Evolutionary conservation across 2,888 invertebrate genomes (phyloP), one percentile per base, ranked within the genome.

Genomic region (Globia sparganii): DNA sequence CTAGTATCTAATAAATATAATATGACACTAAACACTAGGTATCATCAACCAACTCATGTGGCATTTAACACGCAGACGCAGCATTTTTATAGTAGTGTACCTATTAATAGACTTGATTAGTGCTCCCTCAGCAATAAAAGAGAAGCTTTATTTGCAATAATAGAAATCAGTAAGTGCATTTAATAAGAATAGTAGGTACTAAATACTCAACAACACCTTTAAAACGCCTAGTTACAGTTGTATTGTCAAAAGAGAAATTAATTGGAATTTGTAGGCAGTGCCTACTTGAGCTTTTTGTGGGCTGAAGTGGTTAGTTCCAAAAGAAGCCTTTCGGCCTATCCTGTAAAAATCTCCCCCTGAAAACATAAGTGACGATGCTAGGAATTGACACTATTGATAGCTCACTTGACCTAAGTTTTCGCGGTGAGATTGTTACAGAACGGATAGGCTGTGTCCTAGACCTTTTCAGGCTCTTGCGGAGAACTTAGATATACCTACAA

Each of bases 1-100:
- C n/a, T n/a, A n/a, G n/a, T 71, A 56, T 56, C 37, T 18, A 4
- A 59, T 72, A 69, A 56, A 83, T 53, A 4, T 28, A 56, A 83
- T 53, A 4, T 28, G 40, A 72, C 18, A 65, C 62, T 13, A 37
- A 31, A 40, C 25, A 43, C 18, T 15, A 61, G 28, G 71, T 31
- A n/a, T n/a, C 31, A 49, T 31, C 37, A 21, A 21, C 21, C 61
- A 31, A 31, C 56, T 43, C 31, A 25, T 37, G 73, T 56, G 28
- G 25, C 40, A 49, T 53, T 18, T 43, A 43, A 11, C 9, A 18
- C 65, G 58, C 28, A 66, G 1, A 28, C 37, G 31, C 40, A 56
- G 81, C 66, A 75, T 9, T 81, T 78, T 34, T 49, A 49, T 43
- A 13, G 53, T n/a, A 56, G 58, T 15, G 25, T 13, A 18, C 11